Percentiles rank a stretch among this genome's conserved stretches.
Conservation (phyloP, 1,140 invertebrate species). For the Drosophila insularis region DNA sequence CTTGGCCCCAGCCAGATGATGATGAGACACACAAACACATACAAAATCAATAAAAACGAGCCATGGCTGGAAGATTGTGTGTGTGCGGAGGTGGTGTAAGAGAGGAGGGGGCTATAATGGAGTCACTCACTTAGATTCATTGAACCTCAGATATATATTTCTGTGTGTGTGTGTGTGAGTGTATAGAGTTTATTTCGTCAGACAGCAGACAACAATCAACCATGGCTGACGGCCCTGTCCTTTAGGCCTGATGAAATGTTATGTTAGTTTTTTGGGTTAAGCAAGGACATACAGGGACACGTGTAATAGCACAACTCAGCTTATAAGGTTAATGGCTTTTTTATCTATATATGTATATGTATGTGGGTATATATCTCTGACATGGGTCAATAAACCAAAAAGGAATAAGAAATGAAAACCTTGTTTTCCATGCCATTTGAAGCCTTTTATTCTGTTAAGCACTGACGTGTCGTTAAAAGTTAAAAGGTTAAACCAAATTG, state of each 20-base stretch:
- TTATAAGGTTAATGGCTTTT: neutral
- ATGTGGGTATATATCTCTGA: too few species aligned
- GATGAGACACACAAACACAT: neutral
- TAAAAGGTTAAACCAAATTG: neutral
- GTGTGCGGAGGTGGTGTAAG: neutral
- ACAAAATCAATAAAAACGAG: conserved; percentile 4
- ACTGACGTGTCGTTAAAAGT: neutral
- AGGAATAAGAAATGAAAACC: too few species aligned
- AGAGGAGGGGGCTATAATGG: neutral
- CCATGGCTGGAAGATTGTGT: neutral
- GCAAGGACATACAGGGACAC: neutral
- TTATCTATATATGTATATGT: neutral
- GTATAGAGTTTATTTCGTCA: too few species aligned
- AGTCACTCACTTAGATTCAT: neutral
- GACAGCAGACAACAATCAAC: neutral
- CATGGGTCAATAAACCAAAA: neutral
- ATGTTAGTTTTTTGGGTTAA: neutral
- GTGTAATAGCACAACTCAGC: neutral
- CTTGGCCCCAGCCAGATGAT: conserved; percentile 25
- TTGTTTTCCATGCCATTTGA: neutral
- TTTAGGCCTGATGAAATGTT: conserved; percentile 2
- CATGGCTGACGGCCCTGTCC: neutral
- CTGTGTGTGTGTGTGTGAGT: too few species aligned
- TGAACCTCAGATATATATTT: neutral
- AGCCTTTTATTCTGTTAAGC: neutral